Evolutionary conservation across 2,797 vertebrate species (phyloP).

Genomic region (Coranthus polyacanthus): DNA sequence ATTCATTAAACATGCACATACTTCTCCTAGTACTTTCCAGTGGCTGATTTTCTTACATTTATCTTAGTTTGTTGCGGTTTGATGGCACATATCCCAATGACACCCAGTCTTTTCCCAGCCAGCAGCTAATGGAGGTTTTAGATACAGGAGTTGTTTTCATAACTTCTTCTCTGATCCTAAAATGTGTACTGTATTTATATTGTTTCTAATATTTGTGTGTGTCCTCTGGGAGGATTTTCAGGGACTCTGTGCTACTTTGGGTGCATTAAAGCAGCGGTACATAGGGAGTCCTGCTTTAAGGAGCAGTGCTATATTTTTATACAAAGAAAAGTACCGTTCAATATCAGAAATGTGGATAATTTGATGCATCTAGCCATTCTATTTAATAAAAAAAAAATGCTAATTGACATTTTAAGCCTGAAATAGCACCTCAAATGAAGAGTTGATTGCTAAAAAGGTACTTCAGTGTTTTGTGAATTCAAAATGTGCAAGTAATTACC

Average conservation of each 20-base stretch:
- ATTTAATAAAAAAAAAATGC: no score
- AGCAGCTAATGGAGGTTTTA: background rate
- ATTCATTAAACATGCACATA: no score
- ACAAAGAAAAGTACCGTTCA: no score
- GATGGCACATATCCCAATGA: background rate
- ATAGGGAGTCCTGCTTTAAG: no score
- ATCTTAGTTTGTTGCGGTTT: background rate
- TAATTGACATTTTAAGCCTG: no score
- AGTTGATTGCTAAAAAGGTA: background rate
- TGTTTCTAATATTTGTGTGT: background rate
- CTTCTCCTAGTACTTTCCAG: background rate
- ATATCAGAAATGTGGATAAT: no score
- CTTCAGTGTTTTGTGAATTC: background rate
- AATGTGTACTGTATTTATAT: background rate
- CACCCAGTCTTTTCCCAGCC: background rate
- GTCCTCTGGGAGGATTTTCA: background rate
- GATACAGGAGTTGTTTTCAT: background rate
- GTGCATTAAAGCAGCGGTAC: no score
- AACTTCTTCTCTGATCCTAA: slow-evolving; percentile 9
- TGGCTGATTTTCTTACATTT: background rate
- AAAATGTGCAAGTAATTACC: background rate
- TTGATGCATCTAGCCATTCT: no score
- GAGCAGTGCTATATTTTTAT: no score
- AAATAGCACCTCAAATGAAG: no score
- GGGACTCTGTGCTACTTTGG: background rate